Base-by-base conservation (phyloP, 2,113 vertebrate genomes). In the Rhinoderma darwinii region DNA sequence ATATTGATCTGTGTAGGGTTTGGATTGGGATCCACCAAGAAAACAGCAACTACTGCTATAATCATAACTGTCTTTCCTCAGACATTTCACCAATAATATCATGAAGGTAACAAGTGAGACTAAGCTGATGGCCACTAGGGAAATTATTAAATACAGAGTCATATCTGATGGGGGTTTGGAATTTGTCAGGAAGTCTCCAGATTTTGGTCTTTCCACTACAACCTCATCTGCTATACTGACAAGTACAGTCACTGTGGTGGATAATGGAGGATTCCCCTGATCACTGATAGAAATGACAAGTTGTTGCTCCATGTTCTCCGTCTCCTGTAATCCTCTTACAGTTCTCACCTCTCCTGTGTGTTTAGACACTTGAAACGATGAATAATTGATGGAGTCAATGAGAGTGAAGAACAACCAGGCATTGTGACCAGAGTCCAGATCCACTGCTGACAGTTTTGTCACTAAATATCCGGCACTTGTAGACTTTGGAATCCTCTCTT, bases 61-160 rank as follows among this genome's bases (percentile, higher is more conserved):
- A 74, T 75, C 25, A 20, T 74, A 25, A 92, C 25, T 63, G 17
- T 86, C 63, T 25, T 51, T 84, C 76, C 17, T 91, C 50, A 92
- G 83, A 82, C 93, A 93, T 89, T 91, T 92, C 27, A 93, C 88
- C 12, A 89, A 10, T 82, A 93, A 89, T 85, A 94, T 88, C 39
- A 92, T 86, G 39, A 5, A 92, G 66, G 92, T 91, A 30, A 94
- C 91, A 0, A 96, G 90, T 0, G 91, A 94, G 43, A 96, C 89
- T 0, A 94, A 92, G 82, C 95, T 94, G 68, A 72, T 72, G 68
- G 68, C 68, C 68, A 72, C 68, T 3, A 72, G 68, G 68, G 68
- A 72, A 25, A 97, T 93, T 39, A 96, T 96, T 81, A 97, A 91
- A 90, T 97, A 97, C 72, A 97, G 90, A 15, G 96, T 96, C 61